These are phyloP conservation scores for Odontamblyopus lacepedii DNA, from an alignment of 2,797 vertebrate genomes.

Conservation along the genomic window DNA sequence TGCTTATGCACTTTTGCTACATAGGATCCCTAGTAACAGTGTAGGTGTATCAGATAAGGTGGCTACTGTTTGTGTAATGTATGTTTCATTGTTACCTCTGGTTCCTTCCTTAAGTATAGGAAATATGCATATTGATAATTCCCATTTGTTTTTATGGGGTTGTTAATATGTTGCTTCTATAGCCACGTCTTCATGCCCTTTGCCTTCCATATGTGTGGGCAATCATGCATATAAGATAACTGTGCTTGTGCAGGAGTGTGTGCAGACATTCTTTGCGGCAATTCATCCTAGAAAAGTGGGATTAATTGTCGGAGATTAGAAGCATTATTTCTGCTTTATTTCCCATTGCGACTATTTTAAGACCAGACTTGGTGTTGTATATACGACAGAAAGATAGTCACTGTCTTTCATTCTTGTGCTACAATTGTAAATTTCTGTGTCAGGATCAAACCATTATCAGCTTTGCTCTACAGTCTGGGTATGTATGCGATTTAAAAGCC, in stretches of 20 bases:
- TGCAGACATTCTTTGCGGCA: slow-evolving; percentile 26
- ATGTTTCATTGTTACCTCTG: background rate
- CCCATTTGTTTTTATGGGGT: background rate
- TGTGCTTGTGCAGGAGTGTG: slow-evolving; percentile 1
- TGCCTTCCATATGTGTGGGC: slow-evolving; percentile 1
- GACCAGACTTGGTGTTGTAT: slow-evolving; percentile 30
- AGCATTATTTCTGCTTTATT: slow-evolving; percentile 50
- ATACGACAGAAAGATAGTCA: slow-evolving; percentile 48
- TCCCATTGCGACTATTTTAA: slow-evolving; percentile 42
- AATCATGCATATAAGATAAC: background rate
- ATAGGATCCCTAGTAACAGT: background rate
- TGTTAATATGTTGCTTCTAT: background rate
- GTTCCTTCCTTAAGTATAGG: background rate
- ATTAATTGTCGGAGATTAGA: slow-evolving; percentile 65
- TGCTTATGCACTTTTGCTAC: background rate
- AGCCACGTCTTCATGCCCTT: slow-evolving; percentile 16
- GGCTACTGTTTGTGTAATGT: background rate
- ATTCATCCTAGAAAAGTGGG: slow-evolving; percentile 39
- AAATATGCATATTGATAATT: background rate
- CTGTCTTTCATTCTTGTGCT: slow-evolving; percentile 44
- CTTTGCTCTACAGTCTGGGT: slow-evolving; percentile 10
- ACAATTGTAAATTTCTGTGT: slow-evolving; percentile 28
- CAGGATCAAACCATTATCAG: slow-evolving; percentile 40
- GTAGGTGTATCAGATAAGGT: background rate
- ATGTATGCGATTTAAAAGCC: slow-evolving; percentile 15